These are phyloP conservation scores for Vultur gryphus DNA, from an alignment of 2,797 vertebrate species.

Conservation along the genomic window DNA sequence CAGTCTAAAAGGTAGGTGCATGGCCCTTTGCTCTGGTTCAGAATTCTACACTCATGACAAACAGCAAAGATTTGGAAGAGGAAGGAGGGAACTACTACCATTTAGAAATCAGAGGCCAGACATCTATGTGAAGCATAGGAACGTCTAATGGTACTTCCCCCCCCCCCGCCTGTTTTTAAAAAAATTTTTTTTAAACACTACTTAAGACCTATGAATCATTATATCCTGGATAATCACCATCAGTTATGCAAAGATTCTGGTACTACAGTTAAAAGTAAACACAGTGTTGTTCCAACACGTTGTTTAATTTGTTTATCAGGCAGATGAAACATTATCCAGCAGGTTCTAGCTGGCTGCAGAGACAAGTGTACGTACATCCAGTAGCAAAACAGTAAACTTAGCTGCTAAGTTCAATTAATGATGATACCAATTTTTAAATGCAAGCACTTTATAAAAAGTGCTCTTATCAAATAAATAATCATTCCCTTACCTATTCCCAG, in stretches of 20 bases:
- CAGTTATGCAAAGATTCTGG: constrained; percentile 41
- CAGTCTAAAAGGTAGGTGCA: not conserved
- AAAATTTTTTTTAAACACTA: not conserved
- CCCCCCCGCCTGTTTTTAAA: no score
- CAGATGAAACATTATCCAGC: constrained; percentile 51
- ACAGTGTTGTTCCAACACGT: constrained; percentile 22
- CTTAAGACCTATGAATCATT: not conserved
- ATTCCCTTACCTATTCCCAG: not conserved
- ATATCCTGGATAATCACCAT: not conserved
- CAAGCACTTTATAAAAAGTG: not conserved
- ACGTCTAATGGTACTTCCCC: not conserved
- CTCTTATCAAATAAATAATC: not conserved
- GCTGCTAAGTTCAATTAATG: constrained; percentile 71
- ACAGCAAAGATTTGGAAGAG: not conserved
- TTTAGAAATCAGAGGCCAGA: not conserved
- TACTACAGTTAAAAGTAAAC: constrained; percentile 44
- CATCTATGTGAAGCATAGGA: not conserved
- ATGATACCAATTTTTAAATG: not conserved
- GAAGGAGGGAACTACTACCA: not conserved
- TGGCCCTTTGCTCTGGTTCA: not conserved
- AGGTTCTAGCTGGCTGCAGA: constrained; percentile 45
- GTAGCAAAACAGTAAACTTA: constrained; percentile 59
- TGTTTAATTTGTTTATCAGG: constrained; percentile 45
- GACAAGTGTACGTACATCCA: not conserved
- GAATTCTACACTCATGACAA: not conserved